phyloP scores from a whole-genome alignment of 2,797 vertebrate species.

The Coluber constrictor region DNA sequence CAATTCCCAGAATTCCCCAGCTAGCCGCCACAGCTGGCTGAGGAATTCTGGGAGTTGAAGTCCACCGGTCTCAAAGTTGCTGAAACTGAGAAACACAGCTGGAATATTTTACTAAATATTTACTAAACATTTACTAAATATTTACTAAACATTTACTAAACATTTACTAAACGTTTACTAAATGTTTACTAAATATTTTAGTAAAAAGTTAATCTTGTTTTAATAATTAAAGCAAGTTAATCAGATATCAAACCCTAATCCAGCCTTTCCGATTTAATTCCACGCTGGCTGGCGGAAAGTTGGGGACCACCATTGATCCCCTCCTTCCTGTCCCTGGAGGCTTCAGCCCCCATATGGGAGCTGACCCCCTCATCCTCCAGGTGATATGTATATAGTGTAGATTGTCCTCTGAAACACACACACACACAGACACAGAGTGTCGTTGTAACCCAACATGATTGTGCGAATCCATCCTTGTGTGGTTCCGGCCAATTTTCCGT shows the following conservation, averaged over 20 bases:
- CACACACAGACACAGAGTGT: not conserved
- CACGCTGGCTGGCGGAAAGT: not conserved
- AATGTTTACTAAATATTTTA: too few relatives aligned
- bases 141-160: too few relatives aligned
- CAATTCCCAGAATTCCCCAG: not conserved
- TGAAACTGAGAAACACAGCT: not conserved
- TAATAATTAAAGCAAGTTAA: too few relatives aligned
- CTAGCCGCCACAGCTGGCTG: not conserved
- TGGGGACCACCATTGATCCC: not conserved
- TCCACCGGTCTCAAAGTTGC: not conserved
- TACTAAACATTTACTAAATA: too few relatives aligned
- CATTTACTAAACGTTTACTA: too few relatives aligned
- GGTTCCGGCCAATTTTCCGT: not conserved
- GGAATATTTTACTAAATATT: not conserved
- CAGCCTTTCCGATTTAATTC: not conserved
- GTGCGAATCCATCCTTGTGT: not conserved
- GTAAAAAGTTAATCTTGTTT: too few relatives aligned
- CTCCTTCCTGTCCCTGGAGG: too few relatives aligned
- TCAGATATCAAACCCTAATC: not conserved
- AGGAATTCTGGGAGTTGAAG: not conserved
- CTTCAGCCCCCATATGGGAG: not conserved
- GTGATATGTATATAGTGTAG: too few relatives aligned
- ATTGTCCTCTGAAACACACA: not conserved
- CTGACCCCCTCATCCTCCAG: not conserved
- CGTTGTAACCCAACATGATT: not conserved